phyloP scores from a whole-genome alignment of 2,113 vertebrate species.

The Arvicanthis niloticus region DNA sequence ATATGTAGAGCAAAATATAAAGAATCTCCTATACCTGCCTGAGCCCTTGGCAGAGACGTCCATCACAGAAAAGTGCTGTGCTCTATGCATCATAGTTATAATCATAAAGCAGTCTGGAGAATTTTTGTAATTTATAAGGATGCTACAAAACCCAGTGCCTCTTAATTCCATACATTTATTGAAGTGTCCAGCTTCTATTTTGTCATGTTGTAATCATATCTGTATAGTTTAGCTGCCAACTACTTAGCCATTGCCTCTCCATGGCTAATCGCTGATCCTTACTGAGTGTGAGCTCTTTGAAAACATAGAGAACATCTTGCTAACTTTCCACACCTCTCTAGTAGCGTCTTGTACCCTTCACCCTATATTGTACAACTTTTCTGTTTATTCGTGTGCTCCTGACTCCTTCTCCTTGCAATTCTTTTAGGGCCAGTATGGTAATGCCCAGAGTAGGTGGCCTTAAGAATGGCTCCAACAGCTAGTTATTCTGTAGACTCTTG shows the following conservation, averaged over 20 bases:
- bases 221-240: neutral
- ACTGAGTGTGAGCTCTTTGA: neutral
- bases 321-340: neutral
- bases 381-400: neutral
- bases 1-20: neutral
- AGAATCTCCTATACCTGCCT: neutral
- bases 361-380: neutral
- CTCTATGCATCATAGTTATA: neutral
- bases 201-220: neutral
- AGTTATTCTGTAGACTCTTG: neutral
- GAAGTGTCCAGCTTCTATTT: neutral
- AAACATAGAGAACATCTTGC: neutral
- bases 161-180: neutral
- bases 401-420: neutral
- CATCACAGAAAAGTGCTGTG: neutral
- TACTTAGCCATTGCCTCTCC: neutral
- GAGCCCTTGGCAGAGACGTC: constrained; percentile 21
- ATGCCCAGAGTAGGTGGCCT: neutral
- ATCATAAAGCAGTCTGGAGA: neutral
- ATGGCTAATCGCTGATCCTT: neutral
- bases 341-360: rapidly evolving
- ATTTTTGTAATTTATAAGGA: neutral
- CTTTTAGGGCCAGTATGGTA: neutral
- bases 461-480: neutral
- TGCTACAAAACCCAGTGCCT: neutral